Conservation (phyloP, 2,797 vertebrate species). For the Nasua narica region DNA sequence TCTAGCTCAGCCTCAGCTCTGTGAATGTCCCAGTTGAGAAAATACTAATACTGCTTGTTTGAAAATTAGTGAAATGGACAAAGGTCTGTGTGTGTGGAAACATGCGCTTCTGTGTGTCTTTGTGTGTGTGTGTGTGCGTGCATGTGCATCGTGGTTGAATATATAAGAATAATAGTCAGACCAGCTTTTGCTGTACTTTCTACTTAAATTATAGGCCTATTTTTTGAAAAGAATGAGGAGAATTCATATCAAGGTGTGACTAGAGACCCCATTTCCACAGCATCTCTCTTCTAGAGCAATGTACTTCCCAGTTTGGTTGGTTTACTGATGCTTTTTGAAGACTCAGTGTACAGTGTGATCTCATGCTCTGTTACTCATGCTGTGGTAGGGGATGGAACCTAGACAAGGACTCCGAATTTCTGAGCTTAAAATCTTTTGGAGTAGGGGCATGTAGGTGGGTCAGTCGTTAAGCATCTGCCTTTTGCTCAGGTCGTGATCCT, state of each 20-base stretch:
- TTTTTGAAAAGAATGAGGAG: not conserved
- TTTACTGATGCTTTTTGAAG: not conserved
- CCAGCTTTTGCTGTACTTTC: not conserved
- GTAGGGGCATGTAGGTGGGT: not conserved
- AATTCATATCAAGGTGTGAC: not conserved
- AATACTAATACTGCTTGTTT: constrained; percentile 6
- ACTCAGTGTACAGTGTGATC: not conserved
- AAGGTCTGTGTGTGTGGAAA: not conserved
- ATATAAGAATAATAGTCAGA: not conserved
- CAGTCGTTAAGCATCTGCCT: no score
- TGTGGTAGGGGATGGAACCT: not conserved
- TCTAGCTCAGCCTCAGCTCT: not conserved
- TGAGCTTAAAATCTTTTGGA: not conserved
- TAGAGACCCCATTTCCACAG: not conserved
- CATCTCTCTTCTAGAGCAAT: not conserved
- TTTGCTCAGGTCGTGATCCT: no score
- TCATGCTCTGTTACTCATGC: not conserved
- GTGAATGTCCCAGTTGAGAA: constrained; percentile 20
- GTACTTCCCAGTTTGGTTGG: not conserved
- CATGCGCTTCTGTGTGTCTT: not conserved
- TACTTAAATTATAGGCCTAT: not conserved
- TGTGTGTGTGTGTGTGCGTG: fast-evolving
- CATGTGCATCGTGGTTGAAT: not conserved
- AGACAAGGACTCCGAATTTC: not conserved
- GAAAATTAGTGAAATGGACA: not conserved